Evolutionary conservation across 2,113 vertebrate genomes (phyloP).

Genomic region (Microcebus ravelobensis): DNA sequence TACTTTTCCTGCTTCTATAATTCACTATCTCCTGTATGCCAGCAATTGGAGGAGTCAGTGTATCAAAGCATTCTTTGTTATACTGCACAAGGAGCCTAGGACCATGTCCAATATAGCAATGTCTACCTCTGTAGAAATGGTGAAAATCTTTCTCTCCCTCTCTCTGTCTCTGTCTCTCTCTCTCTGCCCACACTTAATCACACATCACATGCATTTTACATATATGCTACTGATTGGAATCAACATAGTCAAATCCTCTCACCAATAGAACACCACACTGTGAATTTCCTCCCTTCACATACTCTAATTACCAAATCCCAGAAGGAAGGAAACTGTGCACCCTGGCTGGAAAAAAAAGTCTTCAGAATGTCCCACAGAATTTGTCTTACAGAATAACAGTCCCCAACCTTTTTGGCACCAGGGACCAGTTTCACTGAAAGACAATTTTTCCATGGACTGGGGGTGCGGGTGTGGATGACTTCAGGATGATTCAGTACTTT

Average conservation of each 20-base stretch:
- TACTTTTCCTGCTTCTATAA: background rate
- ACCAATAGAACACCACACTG: background rate
- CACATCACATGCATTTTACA: background rate
- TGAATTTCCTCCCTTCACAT: background rate
- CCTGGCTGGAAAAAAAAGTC: background rate
- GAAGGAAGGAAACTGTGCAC: too few relatives aligned
- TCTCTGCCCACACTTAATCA: background rate
- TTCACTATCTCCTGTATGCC: background rate
- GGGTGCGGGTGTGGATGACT: too few relatives aligned
- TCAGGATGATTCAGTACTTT: too few relatives aligned
- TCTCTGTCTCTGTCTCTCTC: background rate
- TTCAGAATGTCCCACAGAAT: rapidly evolving
- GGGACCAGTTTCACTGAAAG: too few relatives aligned
- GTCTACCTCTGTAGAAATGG: background rate
- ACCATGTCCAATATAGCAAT: background rate
- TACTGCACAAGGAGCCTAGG: too few relatives aligned
- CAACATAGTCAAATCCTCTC: too few relatives aligned
- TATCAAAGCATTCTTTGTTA: background rate
- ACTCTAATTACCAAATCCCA: background rate
- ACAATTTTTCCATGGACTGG: too few relatives aligned
- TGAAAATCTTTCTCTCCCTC: too few relatives aligned
- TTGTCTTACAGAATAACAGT: background rate
- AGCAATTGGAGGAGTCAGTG: background rate
- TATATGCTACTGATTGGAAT: background rate
- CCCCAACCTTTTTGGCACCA: too few relatives aligned